phyloP scores from a whole-genome alignment of 2,797 vertebrate genomes.

The Crocodylus rhombifer region DNA sequence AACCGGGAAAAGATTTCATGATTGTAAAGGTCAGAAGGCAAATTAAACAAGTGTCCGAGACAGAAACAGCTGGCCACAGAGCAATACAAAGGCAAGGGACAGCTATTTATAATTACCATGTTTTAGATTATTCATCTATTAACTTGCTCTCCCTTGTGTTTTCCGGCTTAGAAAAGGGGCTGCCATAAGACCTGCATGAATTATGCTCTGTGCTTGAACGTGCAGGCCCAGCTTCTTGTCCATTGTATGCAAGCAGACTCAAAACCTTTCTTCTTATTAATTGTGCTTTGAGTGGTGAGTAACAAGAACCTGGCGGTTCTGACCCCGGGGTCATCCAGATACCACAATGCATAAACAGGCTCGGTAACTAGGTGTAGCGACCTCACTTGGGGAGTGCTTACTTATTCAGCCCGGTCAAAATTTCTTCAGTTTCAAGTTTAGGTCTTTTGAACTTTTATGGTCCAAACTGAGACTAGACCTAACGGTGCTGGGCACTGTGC shows the following conservation, averaged over 20 bases:
- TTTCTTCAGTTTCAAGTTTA: not conserved
- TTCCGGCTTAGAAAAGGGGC: not conserved
- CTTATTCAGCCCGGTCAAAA: not conserved
- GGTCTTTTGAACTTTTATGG: conserved; percentile 3
- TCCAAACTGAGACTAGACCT: not conserved
- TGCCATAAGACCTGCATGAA: not conserved
- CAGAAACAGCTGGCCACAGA: conserved; percentile 32
- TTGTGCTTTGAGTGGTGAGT: not conserved
- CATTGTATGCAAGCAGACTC: conserved; percentile 2
- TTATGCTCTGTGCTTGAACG: conserved; percentile 2
- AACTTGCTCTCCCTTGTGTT: not conserved
- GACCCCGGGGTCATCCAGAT: conserved; percentile 38
- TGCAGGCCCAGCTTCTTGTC: conserved; percentile 20
- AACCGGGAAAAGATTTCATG: conserved; percentile 38
- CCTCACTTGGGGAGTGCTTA: not conserved
- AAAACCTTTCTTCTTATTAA: not conserved
- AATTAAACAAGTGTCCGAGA: conserved; percentile 34
- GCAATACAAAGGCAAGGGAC: conserved; percentile 31
- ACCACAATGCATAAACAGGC: conserved; percentile 5
- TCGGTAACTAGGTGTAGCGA: conserved; percentile 35
- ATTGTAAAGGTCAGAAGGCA: conserved; percentile 61
- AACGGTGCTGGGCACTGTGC: not conserved
- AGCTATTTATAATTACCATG: conserved; percentile 20
- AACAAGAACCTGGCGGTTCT: conserved; percentile 1
- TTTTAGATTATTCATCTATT: not conserved